Base-by-base conservation (phyloP, 2,888 invertebrate genomes). In the Noctua pronuba region DNA sequence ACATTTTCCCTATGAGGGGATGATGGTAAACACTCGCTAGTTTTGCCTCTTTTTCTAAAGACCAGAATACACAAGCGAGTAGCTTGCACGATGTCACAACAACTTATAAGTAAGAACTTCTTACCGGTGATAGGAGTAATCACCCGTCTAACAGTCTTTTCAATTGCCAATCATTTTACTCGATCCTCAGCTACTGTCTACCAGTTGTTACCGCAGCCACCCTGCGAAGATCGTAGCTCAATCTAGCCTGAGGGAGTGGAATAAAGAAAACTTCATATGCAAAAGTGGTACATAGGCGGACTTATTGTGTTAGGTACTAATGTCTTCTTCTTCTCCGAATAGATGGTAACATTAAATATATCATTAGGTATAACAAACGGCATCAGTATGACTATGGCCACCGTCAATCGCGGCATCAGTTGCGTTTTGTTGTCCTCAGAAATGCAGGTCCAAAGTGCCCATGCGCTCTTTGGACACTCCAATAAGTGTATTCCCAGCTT, bases 1-100 rank as follows among this genome's bases (percentile, higher is more conserved):
- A 60, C 13, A 21, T 79, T 60, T 73, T 69, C 67, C 72, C 49
- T 11, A 83, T 16, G 66, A 21, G 69, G 35, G 31, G 52, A 35
- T 35, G 55, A 49, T 55, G 46, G 70, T 79, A 46, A 71, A 60
- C 38, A 60, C 11, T 31, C 62, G 58, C 35, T 49, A 49, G 21
- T 31, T 31, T 21, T 62, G 16, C 13, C 28, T 52, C 62, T 49
- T 41, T 49, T 24, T 44, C 16, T 58, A 60, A n/a, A 71, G 44
- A 18, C 11, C 10, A 16, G n/a, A 38, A 62, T 16, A 64, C 35
- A 69, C 18, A 73, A 24, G 35, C 7, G 8, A 35, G 21, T 24
- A 64, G 62, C 35, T 35, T 35, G 35, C 62, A 24, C 35, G 35
- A 11, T 10, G 16, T 28, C 58, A 28, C 28, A 58, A 28, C 55